These are phyloP conservation scores for Syngnathus scovelli DNA, from an alignment of 2,113 vertebrate genomes.

Conservation along the genomic window DNA sequence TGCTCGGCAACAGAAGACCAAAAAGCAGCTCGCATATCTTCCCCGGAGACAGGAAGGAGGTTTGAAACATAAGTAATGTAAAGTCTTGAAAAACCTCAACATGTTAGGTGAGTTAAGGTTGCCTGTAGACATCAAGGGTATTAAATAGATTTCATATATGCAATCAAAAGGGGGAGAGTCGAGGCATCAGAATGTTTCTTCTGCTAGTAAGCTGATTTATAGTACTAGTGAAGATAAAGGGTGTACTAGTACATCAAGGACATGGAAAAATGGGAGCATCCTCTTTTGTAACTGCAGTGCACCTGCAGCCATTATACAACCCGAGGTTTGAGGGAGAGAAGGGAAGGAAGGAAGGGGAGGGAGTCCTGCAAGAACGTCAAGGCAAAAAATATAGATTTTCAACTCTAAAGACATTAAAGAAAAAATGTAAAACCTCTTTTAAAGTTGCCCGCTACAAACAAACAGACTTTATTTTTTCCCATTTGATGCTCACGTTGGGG, in stretches of 20 bases:
- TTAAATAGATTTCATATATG: neutral
- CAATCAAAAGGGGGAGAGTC: neutral
- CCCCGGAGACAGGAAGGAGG: conserved; percentile 31
- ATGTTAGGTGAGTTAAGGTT: neutral
- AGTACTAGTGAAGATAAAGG: neutral
- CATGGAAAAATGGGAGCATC: neutral
- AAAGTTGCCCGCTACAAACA: too few species aligned
- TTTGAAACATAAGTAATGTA: conserved; percentile 4
- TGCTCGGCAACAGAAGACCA: conserved; percentile 6
- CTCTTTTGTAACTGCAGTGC: conserved; percentile 16
- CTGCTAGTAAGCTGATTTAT: neutral
- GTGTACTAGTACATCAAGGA: neutral
- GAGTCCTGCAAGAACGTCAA: neutral
- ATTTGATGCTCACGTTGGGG: neutral
- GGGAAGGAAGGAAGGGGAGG: neutral
- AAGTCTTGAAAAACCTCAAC: neutral
- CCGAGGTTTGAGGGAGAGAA: neutral
- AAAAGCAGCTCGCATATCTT: conserved; percentile 39
- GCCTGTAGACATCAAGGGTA: too few species aligned
- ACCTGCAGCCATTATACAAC: conserved; percentile 35
- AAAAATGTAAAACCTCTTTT: too few species aligned
- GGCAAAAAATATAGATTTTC: neutral
- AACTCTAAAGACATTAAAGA: neutral
- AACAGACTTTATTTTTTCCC: too few species aligned
- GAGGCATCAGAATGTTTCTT: neutral